Evolutionary conservation across 2,113 vertebrate genomes (phyloP).

Genomic region (Gopherus evgoodei): DNA sequence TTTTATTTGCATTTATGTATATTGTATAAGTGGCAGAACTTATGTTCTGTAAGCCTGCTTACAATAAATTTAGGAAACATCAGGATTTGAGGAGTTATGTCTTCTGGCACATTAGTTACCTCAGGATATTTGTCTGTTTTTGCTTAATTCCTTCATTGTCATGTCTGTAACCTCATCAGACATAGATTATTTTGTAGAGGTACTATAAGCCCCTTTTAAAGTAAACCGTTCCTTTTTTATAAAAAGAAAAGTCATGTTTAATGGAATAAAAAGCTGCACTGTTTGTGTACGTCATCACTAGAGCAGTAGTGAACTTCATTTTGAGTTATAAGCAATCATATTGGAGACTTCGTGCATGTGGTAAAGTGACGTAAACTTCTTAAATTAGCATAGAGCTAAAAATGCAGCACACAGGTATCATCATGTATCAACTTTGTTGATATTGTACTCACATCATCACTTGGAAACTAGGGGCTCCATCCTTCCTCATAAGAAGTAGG

Average conservation of each 20-base stretch:
- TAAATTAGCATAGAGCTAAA: neutral
- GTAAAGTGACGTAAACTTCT: neutral
- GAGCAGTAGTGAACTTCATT: neutral
- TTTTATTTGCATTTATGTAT: constrained; percentile 33
- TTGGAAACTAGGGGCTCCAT: neutral
- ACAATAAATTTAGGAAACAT: neutral
- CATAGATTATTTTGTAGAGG: neutral
- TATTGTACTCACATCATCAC: too few species aligned
- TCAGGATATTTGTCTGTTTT: constrained; percentile 14
- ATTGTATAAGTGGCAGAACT: neutral
- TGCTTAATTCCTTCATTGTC: neutral
- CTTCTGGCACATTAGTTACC: neutral
- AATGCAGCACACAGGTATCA: neutral
- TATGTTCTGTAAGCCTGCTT: neutral
- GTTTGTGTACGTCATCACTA: neutral
- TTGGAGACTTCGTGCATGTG: neutral
- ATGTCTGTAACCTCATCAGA: neutral
- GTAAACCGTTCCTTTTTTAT: neutral
- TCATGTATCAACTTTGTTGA: neutral
- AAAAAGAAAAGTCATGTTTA: neutral
- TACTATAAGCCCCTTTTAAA: neutral
- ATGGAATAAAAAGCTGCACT: neutral
- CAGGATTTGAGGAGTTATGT: neutral
- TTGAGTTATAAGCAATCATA: neutral
- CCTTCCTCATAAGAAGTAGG: neutral